Conservation (phyloP, 2,113 vertebrate species). For the Sceloporus undulatus region DNA sequence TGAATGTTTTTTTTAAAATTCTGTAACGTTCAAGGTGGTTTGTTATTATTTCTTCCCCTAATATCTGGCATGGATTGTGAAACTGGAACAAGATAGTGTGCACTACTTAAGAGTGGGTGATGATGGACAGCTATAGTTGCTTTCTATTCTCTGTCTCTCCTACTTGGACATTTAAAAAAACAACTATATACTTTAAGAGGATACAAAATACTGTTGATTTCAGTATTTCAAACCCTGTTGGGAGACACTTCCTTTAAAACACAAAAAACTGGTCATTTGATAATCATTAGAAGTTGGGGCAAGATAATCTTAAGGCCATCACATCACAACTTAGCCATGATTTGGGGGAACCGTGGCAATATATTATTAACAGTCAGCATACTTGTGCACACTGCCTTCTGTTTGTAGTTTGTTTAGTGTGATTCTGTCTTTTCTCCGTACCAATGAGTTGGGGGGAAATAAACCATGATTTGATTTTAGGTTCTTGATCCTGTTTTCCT, state of each 20-base stretch:
- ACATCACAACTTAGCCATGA: no score
- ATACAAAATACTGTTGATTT: conserved; percentile 71
- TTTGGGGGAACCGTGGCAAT: no score
- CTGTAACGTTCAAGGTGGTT: conserved; percentile 22
- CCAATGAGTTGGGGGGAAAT: no score
- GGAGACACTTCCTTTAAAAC: not conserved
- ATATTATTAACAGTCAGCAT: no score
- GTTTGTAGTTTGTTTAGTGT: not conserved
- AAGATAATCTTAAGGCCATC: conserved; percentile 17
- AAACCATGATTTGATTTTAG: no score
- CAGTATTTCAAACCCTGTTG: conserved; percentile 62
- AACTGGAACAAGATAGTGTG: conserved; percentile 53
- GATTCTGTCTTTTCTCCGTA: no score
- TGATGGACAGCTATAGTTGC: conserved; percentile 67
- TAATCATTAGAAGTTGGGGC: no score
- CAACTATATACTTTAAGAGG: conserved; percentile 66
- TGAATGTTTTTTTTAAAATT: conserved; percentile 2
- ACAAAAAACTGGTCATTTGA: no score
- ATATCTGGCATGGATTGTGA: conserved; percentile 27
- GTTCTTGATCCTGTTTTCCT: not conserved
- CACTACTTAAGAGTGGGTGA: conserved; percentile 41
- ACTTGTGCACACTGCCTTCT: no score
- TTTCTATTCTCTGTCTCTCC: conserved; percentile 62
- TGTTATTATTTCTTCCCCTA: not conserved
- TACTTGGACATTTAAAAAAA: conserved; percentile 62